Percentiles rank a stretch among this genome's conserved stretches.
Evolutionary conservation across 2,113 vertebrate genomes (phyloP).

Genomic region (Colistium nudipinnis): DNA sequence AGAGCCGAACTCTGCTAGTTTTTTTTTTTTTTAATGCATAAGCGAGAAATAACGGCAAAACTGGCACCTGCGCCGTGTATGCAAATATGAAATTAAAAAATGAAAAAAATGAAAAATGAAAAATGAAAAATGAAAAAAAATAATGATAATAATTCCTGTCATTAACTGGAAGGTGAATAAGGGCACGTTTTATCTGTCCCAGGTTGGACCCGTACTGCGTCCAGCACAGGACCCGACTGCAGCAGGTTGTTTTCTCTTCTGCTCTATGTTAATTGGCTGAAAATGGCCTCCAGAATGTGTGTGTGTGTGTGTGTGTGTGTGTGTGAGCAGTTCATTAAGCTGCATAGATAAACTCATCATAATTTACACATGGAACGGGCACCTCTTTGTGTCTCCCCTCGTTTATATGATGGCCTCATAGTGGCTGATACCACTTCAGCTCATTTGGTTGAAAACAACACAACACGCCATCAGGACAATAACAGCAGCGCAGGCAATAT

Average conservation of each 20-base stretch:
- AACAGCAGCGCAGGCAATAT: constrained; percentile 35
- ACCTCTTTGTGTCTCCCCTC: constrained; percentile 37
- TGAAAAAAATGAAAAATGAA: no score
- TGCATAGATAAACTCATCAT: constrained; percentile 64
- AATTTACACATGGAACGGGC: constrained; percentile 57
- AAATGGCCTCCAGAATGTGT: constrained; percentile 58
- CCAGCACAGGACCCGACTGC: constrained; percentile 14
- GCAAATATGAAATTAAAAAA: no score
- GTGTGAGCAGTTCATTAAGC: constrained; percentile 63
- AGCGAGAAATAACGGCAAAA: neutral
- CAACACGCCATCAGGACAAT: constrained; percentile 51
- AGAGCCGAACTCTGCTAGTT: neutral
- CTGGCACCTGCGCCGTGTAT: neutral
- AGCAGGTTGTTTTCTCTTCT: constrained; percentile 64
- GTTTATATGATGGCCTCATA: constrained; percentile 55
- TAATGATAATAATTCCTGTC: constrained; percentile 11
- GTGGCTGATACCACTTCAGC: constrained; percentile 54
- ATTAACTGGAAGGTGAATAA: constrained; percentile 52
- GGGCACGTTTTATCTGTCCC: constrained; percentile 41
- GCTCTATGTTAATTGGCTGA: constrained; percentile 64
- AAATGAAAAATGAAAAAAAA: neutral
- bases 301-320: constrained; percentile 42
- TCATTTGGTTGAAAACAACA: constrained; percentile 66
- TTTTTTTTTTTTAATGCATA: constrained; percentile 13
- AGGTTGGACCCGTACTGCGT: no score